Evolutionary conservation across 1,140 invertebrate genomes (phyloP).

Genomic region (Gerris buenoi): DNA sequence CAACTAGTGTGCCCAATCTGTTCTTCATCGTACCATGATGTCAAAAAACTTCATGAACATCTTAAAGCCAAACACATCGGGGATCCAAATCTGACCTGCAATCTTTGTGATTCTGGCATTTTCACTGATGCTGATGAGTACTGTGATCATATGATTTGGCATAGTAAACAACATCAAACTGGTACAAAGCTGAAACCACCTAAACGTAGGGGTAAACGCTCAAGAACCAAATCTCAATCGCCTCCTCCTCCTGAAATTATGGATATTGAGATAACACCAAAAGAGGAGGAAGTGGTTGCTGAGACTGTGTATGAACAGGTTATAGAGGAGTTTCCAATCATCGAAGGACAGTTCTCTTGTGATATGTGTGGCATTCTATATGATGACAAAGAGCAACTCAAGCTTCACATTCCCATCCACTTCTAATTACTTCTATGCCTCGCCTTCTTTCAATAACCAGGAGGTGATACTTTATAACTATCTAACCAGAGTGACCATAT

Average conservation of each 20-base stretch:
- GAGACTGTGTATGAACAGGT: constrained; percentile 13
- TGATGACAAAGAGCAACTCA: constrained; percentile 14
- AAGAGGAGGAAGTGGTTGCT: constrained; percentile 5
- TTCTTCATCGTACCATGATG: constrained; percentile 6
- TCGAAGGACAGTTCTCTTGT: constrained; percentile 11
- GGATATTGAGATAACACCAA: background rate
- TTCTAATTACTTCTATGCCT: constrained; percentile 12
- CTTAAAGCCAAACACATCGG: constrained; percentile 13
- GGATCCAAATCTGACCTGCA: constrained; percentile 9
- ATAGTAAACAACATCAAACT: constrained; percentile 15
- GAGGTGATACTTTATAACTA: too few relatives aligned
- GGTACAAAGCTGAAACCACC: constrained; percentile 1
- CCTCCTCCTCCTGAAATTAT: background rate
- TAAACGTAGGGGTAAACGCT: background rate
- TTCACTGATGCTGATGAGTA: constrained; percentile 16
- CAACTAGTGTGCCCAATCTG: constrained; percentile 17
- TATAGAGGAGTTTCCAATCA: constrained; percentile 14
- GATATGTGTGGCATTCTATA: constrained; percentile 14
- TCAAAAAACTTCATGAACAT: constrained; percentile 12
- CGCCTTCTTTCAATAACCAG: too few relatives aligned
- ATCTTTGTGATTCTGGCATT: constrained; percentile 16
- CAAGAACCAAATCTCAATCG: background rate
- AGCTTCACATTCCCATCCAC: constrained; percentile 14
- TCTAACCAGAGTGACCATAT: too few relatives aligned
- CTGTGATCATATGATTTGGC: constrained; percentile 18